Percentiles rank a stretch among this genome's conserved stretches.
phyloP scores from a whole-genome alignment of 30 jellyfish, hydroid and myxozoan species.

The Hydra vulgaris region DNA sequence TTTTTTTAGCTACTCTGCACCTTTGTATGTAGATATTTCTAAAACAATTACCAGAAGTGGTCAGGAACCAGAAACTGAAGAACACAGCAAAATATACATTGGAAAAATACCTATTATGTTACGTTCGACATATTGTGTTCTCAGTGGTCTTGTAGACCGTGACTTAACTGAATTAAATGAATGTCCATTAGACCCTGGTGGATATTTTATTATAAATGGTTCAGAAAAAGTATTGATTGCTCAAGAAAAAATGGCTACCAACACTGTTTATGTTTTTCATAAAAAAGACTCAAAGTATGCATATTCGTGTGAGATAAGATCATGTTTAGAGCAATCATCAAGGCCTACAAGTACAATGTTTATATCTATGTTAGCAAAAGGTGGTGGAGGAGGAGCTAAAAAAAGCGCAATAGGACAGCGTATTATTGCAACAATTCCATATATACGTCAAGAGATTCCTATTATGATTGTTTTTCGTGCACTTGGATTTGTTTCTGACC shows the following conservation, averaged over 20 bases:
- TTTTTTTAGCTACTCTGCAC: constrained; percentile 81
- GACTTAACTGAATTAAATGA: constrained; percentile 92
- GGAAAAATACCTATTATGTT: constrained; percentile 99
- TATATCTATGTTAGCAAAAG: constrained; percentile 90
- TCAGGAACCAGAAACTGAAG: constrained; percentile 88
- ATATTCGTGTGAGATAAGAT: constrained; percentile 88
- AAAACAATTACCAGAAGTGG: constrained; percentile 73
- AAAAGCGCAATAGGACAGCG: constrained; percentile 96
- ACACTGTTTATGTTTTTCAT: constrained; percentile 94
- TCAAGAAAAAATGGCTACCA: constrained; percentile 99
- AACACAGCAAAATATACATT: constrained; percentile 70
- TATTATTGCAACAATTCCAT: constrained; percentile 95
- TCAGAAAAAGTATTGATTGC: constrained; percentile 99
- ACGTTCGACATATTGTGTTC: constrained; percentile 90
- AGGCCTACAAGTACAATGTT: constrained; percentile 97
- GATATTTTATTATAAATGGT: constrained; percentile 97
- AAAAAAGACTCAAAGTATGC: constrained; percentile 97
- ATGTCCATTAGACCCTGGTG: constrained; percentile 99
- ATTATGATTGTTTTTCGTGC: constrained; percentile 97
- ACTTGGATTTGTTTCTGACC: constrained; percentile 97
- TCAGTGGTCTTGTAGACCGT: constrained; percentile 86
- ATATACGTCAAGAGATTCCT: constrained; percentile 96
- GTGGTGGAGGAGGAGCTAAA: constrained; percentile 97
- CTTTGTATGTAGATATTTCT: constrained; percentile 90
- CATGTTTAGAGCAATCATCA: constrained; percentile 91